Evolutionary conservation across 1,140 invertebrate genomes (phyloP).

Genomic region (Nylanderia fulva): DNA sequence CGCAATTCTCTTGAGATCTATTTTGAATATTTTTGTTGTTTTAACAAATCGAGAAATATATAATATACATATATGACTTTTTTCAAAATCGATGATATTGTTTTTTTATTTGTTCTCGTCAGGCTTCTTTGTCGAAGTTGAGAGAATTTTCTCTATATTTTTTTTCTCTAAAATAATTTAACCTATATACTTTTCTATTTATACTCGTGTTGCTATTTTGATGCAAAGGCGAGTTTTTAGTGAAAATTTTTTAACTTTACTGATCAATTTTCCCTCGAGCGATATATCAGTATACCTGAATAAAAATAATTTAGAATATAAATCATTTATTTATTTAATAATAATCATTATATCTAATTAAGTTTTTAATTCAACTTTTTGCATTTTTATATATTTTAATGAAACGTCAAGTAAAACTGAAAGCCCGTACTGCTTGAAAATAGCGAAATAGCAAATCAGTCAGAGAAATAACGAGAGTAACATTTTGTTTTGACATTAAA

Average conservation of each 20-base stretch:
- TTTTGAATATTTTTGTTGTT: background rate
- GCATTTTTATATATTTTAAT: background rate
- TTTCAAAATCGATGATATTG: background rate
- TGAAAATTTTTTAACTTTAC: background rate
- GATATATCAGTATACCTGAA: background rate
- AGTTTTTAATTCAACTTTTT: background rate
- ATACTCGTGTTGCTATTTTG: background rate
- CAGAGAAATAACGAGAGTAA: background rate
- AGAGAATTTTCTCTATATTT: background rate
- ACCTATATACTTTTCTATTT: conserved; percentile 13
- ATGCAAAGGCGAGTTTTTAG: conserved; percentile 2
- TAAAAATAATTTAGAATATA: background rate
- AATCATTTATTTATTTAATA: background rate
- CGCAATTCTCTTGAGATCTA: conserved; percentile 8
- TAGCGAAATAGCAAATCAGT: background rate
- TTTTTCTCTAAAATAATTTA: conserved; percentile 29
- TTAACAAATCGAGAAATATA: background rate
- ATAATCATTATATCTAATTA: background rate
- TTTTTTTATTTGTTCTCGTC: background rate
- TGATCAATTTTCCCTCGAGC: background rate
- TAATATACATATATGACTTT: background rate
- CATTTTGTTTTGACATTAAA: background rate
- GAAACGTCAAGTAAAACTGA: background rate
- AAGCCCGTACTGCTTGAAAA: background rate
- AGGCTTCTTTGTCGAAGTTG: conserved; percentile 12